phyloP scores from a whole-genome alignment of 2,888 invertebrate species.

The Melanargia galathea region DNA sequence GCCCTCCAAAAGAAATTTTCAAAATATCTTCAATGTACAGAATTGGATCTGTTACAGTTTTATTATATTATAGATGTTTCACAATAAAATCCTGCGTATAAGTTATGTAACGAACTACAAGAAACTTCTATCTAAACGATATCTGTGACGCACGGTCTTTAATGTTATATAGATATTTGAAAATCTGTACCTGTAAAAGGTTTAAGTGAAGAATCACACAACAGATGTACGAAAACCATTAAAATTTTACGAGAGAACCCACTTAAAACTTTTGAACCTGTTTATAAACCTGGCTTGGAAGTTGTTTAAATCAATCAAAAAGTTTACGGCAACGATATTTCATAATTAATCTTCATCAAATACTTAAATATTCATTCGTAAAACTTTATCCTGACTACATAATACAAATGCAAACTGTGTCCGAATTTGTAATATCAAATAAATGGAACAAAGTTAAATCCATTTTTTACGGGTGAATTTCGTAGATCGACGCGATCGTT shows the following conservation, averaged over 20 bases:
- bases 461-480: too few species aligned
- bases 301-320: conserved; percentile 41
- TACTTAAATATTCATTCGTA: conserved; percentile 32
- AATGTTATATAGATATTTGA: background rate
- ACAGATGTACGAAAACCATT: conserved; percentile 3
- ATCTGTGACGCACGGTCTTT: too few species aligned
- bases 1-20: too few species aligned
- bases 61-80: too few species aligned
- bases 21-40: too few species aligned
- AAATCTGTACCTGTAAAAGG: conserved; percentile 5
- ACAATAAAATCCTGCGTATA: too few species aligned
- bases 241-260: conserved; percentile 25
- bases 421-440: conserved; percentile 24
- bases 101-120: too few species aligned
- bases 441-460: conserved; percentile 1
- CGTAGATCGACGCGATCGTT: background rate
- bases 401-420: conserved; percentile 29
- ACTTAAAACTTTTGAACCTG: conserved; percentile 22
- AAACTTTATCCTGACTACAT: conserved; percentile 31
- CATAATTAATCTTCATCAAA: conserved; percentile 43
- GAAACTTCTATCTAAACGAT: too few species aligned
- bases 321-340: conserved; percentile 36
- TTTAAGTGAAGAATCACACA: too few species aligned
- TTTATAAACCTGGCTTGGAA: conserved; percentile 28
- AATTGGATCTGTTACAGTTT: too few species aligned